Evolutionary conservation across 2,113 vertebrate genomes (phyloP), one percentile per base, ranked within the genome.

Genomic region (Mirounga angustirostris): DNA sequence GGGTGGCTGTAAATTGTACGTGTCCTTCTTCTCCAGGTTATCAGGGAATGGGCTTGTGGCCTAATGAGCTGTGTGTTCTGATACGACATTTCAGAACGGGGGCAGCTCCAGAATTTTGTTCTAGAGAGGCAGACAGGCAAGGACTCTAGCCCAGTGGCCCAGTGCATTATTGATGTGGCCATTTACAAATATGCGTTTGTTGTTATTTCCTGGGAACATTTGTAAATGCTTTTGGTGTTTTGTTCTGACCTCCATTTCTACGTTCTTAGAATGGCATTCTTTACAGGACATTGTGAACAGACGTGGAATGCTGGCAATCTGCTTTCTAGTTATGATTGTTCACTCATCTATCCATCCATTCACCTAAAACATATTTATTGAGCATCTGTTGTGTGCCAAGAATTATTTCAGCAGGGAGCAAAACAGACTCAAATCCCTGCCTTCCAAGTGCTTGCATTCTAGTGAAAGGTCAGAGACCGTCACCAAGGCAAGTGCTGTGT

Each of bases 11-110:
- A 19, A 76, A 69, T 46, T 28, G 11, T 16, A 28, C 9, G 12
- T 59, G 61, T 2, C 15, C 52, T 83, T 71, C n/a, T 88, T 71
- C 24, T 84, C 33, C 40, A 54, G 40, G 50, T 81, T 36, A 24
- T 78, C 40, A 81, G 10, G 43, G 40, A 85, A 43, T 59, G 58
- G 11, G 2, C 87, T 54, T 16, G 8, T 26, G 12, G 28, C n/a
- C 97, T 97, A 54, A 94, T 80, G 61, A 26, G 74, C 58, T 91
- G 13, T 30, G 9, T 92, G 58, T 88, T 82, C n/a, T 63, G 22
- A 7, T 10, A 0, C 3, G 30, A n/a, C 22, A 3, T 46, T 73
- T 92, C 30, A 54, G 80, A 91, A 67, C 15, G 65, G 84, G 88
- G 46, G 4, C 30, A 21, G 26, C 15, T 80, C 88, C 71, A 82